Base-by-base conservation (phyloP, 2,113 vertebrate species). In the Sorex fumeus region DNA sequence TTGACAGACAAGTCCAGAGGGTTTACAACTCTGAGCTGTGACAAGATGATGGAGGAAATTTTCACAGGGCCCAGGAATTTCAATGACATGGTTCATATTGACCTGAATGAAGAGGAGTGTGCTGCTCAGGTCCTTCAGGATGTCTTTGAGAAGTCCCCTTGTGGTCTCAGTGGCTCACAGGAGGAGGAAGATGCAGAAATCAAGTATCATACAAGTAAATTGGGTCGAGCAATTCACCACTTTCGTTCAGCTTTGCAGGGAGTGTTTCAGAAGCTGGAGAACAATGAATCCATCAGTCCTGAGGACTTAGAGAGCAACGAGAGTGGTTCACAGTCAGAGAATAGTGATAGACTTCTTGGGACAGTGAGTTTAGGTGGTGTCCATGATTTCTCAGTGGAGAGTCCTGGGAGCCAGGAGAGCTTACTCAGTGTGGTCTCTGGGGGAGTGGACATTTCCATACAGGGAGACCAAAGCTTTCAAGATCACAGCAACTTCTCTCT, bases 231-330 rank as follows among this genome's bases (percentile, higher is more conserved):
- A 43, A 98, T 99, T 92, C 50, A 98, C 45, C 98, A 98, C 45
- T 99, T 99, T 82, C 97, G 98, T 72, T 99, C 98, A 2, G 98
- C 98, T 91, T 97, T 99, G 60, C 98, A 98, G 88, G 98, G 98
- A 19, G 99, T 99, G 43, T 98, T 99, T 96, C 98, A 98, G 95
- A 99, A 99, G 86, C 94, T 99, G 88, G 99, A 99, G 11, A 97
- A 97, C 3, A 97, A 89, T 0, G 98, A 96, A 82, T 93, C 96
- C n/a, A 8, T 95, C 69, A 97, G 96, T 91, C 97, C 97, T 23
- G 98, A 98, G 84, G 97, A 96, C 13, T 95, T 97, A 75, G 95
- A 98, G 81, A 98, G 98, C 90, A 97, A 97, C 23, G 98, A 97
- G 60, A 97, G 96, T 50, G 93, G 97, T 64, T 97, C 97, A 85